Conservation (phyloP, 2,888 invertebrate genomes). For the Drosophila austrosaltans region DNA sequence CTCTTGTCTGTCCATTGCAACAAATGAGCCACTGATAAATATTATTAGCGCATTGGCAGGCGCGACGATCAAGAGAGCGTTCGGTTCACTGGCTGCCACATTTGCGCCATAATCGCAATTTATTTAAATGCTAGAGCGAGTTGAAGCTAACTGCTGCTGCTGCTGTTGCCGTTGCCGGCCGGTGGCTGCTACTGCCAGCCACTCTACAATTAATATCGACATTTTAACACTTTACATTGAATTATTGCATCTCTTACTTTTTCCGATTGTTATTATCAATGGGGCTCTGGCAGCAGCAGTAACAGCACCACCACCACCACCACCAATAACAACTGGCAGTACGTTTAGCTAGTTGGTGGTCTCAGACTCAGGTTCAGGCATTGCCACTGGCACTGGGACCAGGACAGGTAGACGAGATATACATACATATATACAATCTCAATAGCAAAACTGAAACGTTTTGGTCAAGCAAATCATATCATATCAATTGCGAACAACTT, state of each 20-base stretch:
- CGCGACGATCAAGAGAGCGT: slow-evolving; percentile 23
- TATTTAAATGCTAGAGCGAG: slow-evolving; percentile 64
- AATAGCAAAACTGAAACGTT: slow-evolving; percentile 13
- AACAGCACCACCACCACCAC: too few species aligned
- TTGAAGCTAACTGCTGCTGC: not conserved
- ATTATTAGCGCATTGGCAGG: slow-evolving; percentile 70
- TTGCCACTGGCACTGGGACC: not conserved
- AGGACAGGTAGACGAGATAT: not conserved
- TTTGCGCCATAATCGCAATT: slow-evolving; percentile 76
- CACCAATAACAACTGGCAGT: slow-evolving; percentile 26
- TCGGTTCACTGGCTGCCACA: slow-evolving; percentile 67
- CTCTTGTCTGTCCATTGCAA: slow-evolving; percentile 47
- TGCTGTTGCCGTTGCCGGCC: slow-evolving; percentile 28
- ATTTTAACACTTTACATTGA: slow-evolving; percentile 81
- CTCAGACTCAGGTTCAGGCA: slow-evolving; percentile 16
- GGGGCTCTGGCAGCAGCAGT: slow-evolving; percentile 29
- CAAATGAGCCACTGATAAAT: slow-evolving; percentile 78
- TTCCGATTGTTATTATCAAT: slow-evolving; percentile 73
- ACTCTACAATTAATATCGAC: slow-evolving; percentile 81
- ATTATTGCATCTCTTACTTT: slow-evolving; percentile 79
- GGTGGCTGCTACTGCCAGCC: slow-evolving; percentile 52
- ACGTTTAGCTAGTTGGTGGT: slow-evolving; percentile 56
- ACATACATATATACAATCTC: not conserved
- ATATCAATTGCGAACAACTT: slow-evolving; percentile 13
- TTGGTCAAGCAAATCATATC: slow-evolving; percentile 18